Conservation (phyloP, 2,888 invertebrate species). For the Pachliopta kotzebuea region DNA sequence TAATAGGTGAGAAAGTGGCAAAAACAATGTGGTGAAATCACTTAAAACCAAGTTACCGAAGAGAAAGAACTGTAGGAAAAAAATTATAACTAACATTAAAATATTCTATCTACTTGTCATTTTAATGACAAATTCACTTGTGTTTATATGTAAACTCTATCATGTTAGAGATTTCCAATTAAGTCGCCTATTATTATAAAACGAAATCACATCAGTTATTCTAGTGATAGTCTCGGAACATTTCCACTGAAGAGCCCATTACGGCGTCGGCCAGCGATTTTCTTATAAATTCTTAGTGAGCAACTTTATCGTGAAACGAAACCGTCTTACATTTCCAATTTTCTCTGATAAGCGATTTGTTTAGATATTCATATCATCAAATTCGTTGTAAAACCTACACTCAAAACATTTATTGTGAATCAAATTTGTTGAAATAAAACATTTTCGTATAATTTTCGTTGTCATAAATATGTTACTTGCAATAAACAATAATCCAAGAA, state of each 20-base stretch:
- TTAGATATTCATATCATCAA: background rate
- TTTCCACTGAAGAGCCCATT: constrained; percentile 22
- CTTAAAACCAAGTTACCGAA: too few species aligned
- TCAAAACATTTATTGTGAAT: background rate
- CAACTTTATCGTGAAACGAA: constrained; percentile 8
- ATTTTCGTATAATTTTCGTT: too few species aligned
- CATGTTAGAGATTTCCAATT: constrained; percentile 11
- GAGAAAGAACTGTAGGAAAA: too few species aligned
- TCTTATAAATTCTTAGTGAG: constrained; percentile 26
- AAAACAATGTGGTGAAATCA: too few species aligned
- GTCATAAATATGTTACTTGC: too few species aligned
- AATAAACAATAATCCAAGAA: too few species aligned
- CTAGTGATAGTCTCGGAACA: constrained; percentile 11
- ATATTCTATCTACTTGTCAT: too few species aligned
- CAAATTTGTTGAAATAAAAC: too few species aligned
- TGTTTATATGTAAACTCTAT: too few species aligned
- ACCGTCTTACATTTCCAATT: constrained; percentile 1
- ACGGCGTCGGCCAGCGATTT: constrained; percentile 10
- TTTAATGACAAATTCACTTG: too few species aligned
- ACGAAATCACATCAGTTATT: constrained; percentile 23
- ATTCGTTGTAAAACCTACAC: background rate
- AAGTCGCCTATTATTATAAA: constrained; percentile 11
- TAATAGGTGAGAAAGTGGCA: too few species aligned
- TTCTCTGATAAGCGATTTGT: background rate
- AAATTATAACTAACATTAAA: too few species aligned